A percentile compares a stretch with the other conserved stretches of the same genome.
Conservation (phyloP, 64 coral and sea anemone species). For the Stylophora pistillata region DNA sequence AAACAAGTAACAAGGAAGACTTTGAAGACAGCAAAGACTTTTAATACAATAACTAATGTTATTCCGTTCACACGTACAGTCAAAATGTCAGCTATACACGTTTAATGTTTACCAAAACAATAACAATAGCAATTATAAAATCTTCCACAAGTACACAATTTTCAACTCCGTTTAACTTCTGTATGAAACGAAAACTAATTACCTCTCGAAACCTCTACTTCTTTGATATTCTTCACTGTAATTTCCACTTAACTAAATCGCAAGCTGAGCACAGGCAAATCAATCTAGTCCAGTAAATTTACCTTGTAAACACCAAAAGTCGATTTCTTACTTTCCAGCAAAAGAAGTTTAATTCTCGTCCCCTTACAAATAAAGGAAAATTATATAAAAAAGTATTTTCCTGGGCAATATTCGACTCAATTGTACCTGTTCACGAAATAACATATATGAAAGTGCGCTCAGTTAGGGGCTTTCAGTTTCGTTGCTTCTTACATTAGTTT, state of each 20-base stretch:
- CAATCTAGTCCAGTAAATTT: too few relatives aligned
- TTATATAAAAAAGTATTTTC: constrained; percentile 6
- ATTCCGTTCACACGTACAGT: constrained; percentile 23
- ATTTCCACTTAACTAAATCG: not conserved
- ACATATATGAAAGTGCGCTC: not conserved
- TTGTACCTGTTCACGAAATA: constrained; percentile 11
- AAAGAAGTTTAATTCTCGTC: too few relatives aligned
- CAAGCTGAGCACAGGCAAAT: not conserved
- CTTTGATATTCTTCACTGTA: not conserved
- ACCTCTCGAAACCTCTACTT: too few relatives aligned
- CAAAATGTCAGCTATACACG: not conserved
- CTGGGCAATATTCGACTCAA: not conserved
- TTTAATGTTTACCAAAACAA: not conserved
- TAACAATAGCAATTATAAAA: not conserved
- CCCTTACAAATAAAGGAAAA: not conserved
- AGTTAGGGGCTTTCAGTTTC: not conserved
- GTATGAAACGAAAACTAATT: too few relatives aligned
- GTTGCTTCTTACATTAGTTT: not conserved
- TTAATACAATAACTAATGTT: constrained; percentile 26
- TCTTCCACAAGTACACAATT: not conserved
- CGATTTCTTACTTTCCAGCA: not conserved
- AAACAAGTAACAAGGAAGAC: too few relatives aligned
- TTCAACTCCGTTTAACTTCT: not conserved
- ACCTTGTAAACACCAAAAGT: not conserved
- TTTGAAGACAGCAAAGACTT: not conserved